These are phyloP conservation scores for Zeuzera pyrina DNA, from an alignment of 2,888 invertebrate species.

Conservation along the genomic window DNA sequence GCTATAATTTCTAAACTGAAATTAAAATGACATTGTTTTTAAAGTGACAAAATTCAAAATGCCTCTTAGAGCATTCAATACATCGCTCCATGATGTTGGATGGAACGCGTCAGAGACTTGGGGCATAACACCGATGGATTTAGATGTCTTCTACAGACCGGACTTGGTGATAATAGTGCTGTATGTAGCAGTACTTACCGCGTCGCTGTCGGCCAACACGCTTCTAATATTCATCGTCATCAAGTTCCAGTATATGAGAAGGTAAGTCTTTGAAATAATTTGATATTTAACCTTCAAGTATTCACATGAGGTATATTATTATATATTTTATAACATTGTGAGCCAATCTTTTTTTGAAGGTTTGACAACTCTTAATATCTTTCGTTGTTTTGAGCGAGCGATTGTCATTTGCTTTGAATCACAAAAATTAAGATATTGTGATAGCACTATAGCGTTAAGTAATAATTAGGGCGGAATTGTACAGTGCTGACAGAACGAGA, in stretches of 20 bases:
- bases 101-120: slow-evolving; percentile 31
- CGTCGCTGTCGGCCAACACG: slow-evolving; percentile 77
- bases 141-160: slow-evolving; percentile 54
- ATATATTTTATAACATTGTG: too few species aligned
- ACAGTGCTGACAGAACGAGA: too few species aligned
- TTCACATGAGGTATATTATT: too few species aligned
- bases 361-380: too few species aligned
- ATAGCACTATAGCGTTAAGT: too few species aligned
- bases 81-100: slow-evolving; percentile 16
- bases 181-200: slow-evolving; percentile 76
- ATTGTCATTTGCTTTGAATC: too few species aligned
- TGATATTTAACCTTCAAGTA: too few species aligned
- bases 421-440: too few species aligned
- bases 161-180: slow-evolving; percentile 73
- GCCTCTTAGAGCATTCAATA: slow-evolving; percentile 23
- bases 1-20: background rate
- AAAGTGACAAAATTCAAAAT: slow-evolving; percentile 13
- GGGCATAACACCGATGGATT: slow-evolving; percentile 32
- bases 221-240: slow-evolving; percentile 80
- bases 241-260: slow-evolving; percentile 81
- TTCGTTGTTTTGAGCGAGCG: too few species aligned
- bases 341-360: too few species aligned
- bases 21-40: background rate
- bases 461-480: too few species aligned
- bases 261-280: too few species aligned